phyloP scores from a whole-genome alignment of 2,888 invertebrate species.

The Cephus nigrinus region DNA sequence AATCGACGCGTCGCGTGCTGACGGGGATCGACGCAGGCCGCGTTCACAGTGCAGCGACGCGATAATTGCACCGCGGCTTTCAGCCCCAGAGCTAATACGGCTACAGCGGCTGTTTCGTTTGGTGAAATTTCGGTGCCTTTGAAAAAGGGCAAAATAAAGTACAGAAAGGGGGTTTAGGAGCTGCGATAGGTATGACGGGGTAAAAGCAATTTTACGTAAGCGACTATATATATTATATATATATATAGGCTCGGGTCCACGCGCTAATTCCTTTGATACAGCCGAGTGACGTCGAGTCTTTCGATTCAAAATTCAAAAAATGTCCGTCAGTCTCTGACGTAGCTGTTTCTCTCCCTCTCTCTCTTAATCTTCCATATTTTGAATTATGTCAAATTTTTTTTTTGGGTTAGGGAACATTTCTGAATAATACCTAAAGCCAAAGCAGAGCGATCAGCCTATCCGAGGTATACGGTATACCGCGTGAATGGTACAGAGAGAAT shows the following conservation, averaged over 20 bases:
- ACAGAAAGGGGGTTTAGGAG: not conserved
- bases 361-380: not conserved
- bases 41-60: too few relatives aligned
- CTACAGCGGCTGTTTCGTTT: not conserved
- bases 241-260: not conserved
- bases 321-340: too few relatives aligned
- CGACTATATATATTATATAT: not conserved
- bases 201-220: not conserved
- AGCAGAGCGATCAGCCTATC: not conserved
- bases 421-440: not conserved
- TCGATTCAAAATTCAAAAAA: not conserved
- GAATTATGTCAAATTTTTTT: not conserved
- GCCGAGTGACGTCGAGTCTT: not conserved
- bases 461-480: not conserved
- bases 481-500: not conserved
- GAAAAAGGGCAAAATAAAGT: not conserved
- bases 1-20: not conserved
- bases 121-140: not conserved
- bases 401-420: rapidly evolving
- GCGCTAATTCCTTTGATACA: not conserved
- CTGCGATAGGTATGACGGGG: not conserved
- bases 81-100: not conserved
- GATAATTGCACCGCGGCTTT: not conserved
- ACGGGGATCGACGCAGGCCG: too few relatives aligned
- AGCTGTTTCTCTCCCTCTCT: too few relatives aligned